phyloP scores from a whole-genome alignment of 2,797 vertebrate species.

The Hypotaenidia okinawae region DNA sequence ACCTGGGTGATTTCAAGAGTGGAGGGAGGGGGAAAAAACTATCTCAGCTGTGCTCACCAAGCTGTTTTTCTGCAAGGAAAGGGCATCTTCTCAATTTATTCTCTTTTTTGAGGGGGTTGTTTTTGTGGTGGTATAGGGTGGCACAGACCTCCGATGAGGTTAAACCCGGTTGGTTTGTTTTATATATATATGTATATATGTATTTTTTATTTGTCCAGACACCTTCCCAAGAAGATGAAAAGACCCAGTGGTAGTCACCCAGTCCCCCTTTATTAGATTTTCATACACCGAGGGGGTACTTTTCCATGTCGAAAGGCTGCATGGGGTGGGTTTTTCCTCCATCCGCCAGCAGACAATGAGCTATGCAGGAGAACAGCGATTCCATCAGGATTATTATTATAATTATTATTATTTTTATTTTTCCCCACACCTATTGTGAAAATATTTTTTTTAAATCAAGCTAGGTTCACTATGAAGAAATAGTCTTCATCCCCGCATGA shows the following conservation, averaged over 20 bases:
- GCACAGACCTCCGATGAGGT: not conserved
- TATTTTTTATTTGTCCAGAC: not conserved
- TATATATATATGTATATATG: too few relatives aligned
- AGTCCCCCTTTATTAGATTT: not conserved
- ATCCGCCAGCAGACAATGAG: constrained; percentile 1
- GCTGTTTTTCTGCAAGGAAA: not conserved
- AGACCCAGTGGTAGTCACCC: not conserved
- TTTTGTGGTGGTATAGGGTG: not conserved
- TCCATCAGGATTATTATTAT: not conserved
- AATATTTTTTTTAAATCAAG: not conserved
- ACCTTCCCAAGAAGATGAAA: not conserved
- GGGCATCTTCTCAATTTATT: not conserved
- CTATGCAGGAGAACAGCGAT: not conserved
- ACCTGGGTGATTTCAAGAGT: not conserved
- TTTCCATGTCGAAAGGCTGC: not conserved
- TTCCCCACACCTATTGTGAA: not conserved
- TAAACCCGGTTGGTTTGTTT: not conserved
- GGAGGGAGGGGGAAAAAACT: not conserved
- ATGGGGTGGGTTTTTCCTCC: not conserved
- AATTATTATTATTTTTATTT: not conserved
- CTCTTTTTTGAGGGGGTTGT: not conserved
- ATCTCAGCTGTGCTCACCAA: not conserved
- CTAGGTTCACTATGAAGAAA: not conserved
- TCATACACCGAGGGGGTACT: not conserved
- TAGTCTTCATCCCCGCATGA: not conserved